Conservation (phyloP, 2,797 vertebrate genomes). For the Pipistrellus kuhlii region DNA sequence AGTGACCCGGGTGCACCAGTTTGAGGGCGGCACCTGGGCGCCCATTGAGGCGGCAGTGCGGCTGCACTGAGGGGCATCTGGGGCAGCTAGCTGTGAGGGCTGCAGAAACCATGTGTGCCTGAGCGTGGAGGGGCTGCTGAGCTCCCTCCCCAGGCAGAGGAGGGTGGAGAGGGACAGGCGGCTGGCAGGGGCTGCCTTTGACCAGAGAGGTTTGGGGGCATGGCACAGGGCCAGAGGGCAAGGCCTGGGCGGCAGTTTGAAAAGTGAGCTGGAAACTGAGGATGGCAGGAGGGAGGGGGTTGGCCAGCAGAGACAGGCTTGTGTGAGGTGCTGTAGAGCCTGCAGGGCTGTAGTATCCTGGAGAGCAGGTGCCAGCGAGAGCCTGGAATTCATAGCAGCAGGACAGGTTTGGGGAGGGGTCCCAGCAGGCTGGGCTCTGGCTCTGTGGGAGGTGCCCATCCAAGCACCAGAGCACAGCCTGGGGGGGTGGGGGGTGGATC, state of each 20-base stretch:
- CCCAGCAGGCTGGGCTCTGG: not conserved
- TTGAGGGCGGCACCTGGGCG: not conserved
- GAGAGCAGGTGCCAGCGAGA: not conserved
- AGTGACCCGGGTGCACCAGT: not conserved
- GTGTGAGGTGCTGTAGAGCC: not conserved
- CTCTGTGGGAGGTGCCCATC: not conserved
- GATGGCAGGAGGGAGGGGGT: not conserved
- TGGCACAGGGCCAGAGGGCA: not conserved
- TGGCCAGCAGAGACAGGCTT: not conserved
- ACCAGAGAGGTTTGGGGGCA: not conserved
- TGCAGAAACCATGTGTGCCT: not conserved
- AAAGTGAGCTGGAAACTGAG: not conserved
- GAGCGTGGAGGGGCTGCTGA: rapidly evolving
- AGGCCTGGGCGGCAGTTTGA: not conserved
- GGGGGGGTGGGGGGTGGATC: not conserved
- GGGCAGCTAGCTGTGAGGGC: not conserved
- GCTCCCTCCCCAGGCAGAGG: not conserved
- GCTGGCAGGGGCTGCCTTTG: not conserved
- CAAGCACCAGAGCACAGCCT: not conserved
- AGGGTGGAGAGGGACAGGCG: not conserved
- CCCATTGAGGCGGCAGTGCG: not conserved
- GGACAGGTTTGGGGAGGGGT: not conserved
- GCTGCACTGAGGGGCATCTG: rapidly evolving
- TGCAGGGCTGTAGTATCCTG: not conserved
- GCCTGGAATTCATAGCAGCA: not conserved